Evolutionary conservation across 2,113 vertebrate genomes (phyloP), one percentile per base, ranked within the genome.

Genomic region (Dromaius novaehollandiae): DNA sequence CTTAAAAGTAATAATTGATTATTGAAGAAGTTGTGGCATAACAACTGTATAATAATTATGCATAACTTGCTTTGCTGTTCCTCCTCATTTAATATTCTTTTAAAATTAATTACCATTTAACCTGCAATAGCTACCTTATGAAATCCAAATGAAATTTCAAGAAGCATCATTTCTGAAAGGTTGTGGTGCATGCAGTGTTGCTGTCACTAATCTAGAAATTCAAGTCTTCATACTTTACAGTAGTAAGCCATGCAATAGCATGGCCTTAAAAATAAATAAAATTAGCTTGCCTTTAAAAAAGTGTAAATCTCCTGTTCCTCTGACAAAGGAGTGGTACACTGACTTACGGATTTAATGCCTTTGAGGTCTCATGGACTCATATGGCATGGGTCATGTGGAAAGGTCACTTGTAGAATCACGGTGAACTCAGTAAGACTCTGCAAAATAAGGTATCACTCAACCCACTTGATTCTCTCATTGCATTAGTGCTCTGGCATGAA

Each of bases 31-130:
- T 73, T 91, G 66, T 65, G 82, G 74, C 18, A 30, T 56, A 74
- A 79, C 56, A 92, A 44, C 48, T n/a, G 14, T 75, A n/a, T 55
- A 60, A 86, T 19, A 34, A 7, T 71, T 92, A 79, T 70, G 58
- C 40, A 89, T 73, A 63, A 82, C 86, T 71, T 85, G 26, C 3
- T 11, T 14, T 69, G 63, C 16, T 95, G 19, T 82, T 86, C 68
- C 19, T 84, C 34, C 61, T 89, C 26, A 81, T 71, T 87, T 87
- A 93, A 92, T 60, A 74, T 38, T 30, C 13, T 60, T 88, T 87
- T 90, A 2, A 79, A 92, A 82, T 89, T 42, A 85, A 24, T 68
- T 88, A 28, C 21, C 89, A 44, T 75, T 95, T 92, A 88, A 92
- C 56, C 17, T 61, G 26, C 20, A 61, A n/a, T 20, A 88, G 48